These are phyloP conservation scores for Astreopora myriophthalma DNA, from an alignment of 64 coral and sea anemone genomes.

Conservation along the genomic window DNA sequence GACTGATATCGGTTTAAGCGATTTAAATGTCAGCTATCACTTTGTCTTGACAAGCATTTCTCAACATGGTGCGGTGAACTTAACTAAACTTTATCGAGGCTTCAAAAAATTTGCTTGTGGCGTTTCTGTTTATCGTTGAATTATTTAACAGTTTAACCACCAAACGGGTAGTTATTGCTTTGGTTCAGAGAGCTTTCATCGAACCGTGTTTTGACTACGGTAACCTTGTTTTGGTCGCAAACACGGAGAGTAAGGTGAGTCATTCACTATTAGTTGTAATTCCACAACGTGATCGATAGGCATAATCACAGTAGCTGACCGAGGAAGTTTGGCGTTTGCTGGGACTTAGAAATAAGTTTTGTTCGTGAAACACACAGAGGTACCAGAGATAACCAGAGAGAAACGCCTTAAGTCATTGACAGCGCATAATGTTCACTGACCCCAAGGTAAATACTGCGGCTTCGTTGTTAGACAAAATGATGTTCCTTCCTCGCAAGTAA, in stretches of 20 bases:
- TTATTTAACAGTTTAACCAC: neutral
- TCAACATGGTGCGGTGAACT: neutral
- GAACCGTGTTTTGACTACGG: constrained; percentile 34
- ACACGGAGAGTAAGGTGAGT: constrained; percentile 17
- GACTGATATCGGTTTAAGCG: neutral
- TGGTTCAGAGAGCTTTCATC: neutral
- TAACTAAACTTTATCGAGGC: constrained; percentile 1
- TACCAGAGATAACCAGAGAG: no score
- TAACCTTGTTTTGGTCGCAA: constrained; percentile 15
- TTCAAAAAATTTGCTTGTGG: constrained; percentile 48
- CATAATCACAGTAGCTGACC: neutral
- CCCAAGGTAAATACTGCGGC: no score
- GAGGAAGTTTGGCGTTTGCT: neutral
- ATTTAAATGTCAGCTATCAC: neutral
- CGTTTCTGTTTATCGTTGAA: constrained; percentile 15
- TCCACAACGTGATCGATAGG: neutral
- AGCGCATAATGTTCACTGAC: neutral
- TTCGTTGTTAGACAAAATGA: neutral
- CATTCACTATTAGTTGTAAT: neutral
- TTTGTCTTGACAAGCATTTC: neutral
- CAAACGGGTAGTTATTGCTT: neutral
- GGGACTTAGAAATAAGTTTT: neutral
- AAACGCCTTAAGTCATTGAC: neutral
- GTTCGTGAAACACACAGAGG: neutral
- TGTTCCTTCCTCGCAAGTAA: neutral